Evolutionary conservation across 30 jellyfish, hydroid and myxozoan species (phyloP), one percentile per base, ranked within the genome.

Genomic region (Morbakka virulenta): DNA sequence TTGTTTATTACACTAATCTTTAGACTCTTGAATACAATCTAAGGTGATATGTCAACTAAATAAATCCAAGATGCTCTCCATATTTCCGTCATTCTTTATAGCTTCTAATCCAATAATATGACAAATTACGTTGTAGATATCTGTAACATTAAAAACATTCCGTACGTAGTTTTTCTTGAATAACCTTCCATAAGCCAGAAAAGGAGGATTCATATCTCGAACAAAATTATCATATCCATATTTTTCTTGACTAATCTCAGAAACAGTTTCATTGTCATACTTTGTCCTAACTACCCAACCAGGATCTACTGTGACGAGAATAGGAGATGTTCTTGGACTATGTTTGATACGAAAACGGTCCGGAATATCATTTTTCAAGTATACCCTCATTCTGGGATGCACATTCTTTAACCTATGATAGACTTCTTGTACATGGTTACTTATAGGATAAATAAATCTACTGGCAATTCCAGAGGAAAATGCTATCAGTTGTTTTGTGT

Each of bases 171-270:
- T 85, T 17, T 41, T 52, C 70, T 74, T 66, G 51, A 89, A 84
- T 70, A 80, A 64, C 0, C 91, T 91, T 0, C 97, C 97, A 64
- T 72, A 77, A 1, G 96, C 97, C 47, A 77, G 78, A 47, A 89
- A 89, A 0, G 83, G 94, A 1, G 97, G 96, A 64, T 83, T 66
- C 97, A 89, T 89, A 28, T 74, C 89, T 28, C 81, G 69, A 28
- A 28, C 67, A 3, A 53, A 36, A 32, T 63, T 84, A 67, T 74
- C 49, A 52, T 89, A 89, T 14, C 97, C 97, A 64, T 89, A 94
- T 29, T 89, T 95, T 17, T 94, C 95, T 49, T 85, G 85, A 9
- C 72, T 24, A 0, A 83, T 66, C 70, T 82, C 52, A n/a, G 69
- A 34, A 29, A 84, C 89, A 25, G 69, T 28, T 25, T 69, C 53